These are phyloP conservation scores for Spinus pinus DNA, from an alignment of 2,797 vertebrate genomes.

Conservation along the genomic window DNA sequence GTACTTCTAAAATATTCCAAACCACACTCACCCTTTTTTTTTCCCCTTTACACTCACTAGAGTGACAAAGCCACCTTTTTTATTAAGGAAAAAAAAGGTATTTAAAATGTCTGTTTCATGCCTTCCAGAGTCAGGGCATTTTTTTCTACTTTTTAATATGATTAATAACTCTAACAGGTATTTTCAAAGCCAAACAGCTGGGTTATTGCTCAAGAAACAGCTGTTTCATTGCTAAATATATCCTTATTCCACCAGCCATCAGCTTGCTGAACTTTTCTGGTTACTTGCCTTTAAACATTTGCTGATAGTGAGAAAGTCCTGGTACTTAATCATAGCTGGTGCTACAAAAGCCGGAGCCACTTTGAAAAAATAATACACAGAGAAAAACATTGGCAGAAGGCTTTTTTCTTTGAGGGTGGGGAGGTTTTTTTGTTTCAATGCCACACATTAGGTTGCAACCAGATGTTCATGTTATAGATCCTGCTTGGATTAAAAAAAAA, in stretches of 20 bases:
- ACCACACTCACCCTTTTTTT: fast-evolving
- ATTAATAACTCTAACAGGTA: constrained; percentile 68
- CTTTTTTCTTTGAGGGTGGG: constrained; percentile 31
- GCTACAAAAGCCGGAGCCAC: constrained; percentile 38
- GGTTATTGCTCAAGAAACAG: constrained; percentile 64
- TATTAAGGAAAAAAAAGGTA: background rate
- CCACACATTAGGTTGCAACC: constrained; percentile 66
- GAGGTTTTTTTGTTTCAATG: constrained; percentile 40
- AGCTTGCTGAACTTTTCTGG: constrained; percentile 51
- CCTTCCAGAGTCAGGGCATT: background rate
- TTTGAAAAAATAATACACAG: constrained; percentile 45
- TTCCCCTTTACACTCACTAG: background rate
- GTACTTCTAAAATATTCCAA: background rate
- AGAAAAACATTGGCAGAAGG: constrained; percentile 27
- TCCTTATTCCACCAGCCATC: constrained; percentile 46
- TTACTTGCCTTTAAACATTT: constrained; percentile 66
- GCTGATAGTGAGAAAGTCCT: constrained; percentile 64
- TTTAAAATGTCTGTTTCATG: constrained; percentile 19
- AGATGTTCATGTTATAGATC: constrained; percentile 73
- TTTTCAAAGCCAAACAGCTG: constrained; percentile 66
- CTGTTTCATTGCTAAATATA: constrained; percentile 70
- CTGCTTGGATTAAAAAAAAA: constrained; percentile 40
- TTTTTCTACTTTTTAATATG: constrained; percentile 52
- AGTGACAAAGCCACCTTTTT: background rate
- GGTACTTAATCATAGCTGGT: constrained; percentile 59